Percentiles rank a stretch among this genome's conserved stretches.
Evolutionary conservation across 2,888 invertebrate genomes (phyloP).

Genomic region (Patella depressa): DNA sequence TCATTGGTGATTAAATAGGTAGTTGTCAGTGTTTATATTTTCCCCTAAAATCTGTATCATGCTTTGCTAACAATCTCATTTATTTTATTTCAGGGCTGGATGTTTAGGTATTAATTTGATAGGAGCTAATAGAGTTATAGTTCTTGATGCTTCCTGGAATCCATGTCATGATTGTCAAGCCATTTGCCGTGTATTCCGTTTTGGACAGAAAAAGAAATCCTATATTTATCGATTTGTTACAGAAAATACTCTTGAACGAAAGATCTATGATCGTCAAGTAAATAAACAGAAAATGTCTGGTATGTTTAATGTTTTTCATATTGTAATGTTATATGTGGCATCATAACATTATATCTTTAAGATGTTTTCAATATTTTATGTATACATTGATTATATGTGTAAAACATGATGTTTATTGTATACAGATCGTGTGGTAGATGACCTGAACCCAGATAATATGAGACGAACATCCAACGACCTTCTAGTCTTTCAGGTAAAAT

Average conservation of each 20-base stretch:
- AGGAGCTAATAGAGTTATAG: conserved; percentile 97
- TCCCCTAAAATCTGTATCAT: neutral
- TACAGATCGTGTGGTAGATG: conserved; percentile 93
- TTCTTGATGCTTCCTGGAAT: conserved; percentile 99
- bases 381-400: conserved; percentile 8
- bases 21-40: neutral
- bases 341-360: neutral
- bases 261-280: conserved; percentile 98
- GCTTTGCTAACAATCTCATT: neutral
- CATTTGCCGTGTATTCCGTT: conserved; percentile 94
- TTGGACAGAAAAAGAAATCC: conserved; percentile 94
- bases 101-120: conserved; percentile 97
- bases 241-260: conserved; percentile 96
- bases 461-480: conserved; percentile 75
- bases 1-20: neutral
- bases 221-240: conserved; percentile 97
- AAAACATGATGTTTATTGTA: conserved; percentile 18
- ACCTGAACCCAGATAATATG: conserved; percentile 93
- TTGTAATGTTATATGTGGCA: neutral
- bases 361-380: neutral
- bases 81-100: conserved; percentile 80
- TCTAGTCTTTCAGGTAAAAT: conserved; percentile 71
- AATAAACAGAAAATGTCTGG: conserved; percentile 97
- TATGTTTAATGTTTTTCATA: conserved; percentile 35
- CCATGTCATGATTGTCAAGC: conserved; percentile 94